phyloP scores from a whole-genome alignment of 92 coral and sea anemone species.

The Zoanthus sociatus region DNA sequence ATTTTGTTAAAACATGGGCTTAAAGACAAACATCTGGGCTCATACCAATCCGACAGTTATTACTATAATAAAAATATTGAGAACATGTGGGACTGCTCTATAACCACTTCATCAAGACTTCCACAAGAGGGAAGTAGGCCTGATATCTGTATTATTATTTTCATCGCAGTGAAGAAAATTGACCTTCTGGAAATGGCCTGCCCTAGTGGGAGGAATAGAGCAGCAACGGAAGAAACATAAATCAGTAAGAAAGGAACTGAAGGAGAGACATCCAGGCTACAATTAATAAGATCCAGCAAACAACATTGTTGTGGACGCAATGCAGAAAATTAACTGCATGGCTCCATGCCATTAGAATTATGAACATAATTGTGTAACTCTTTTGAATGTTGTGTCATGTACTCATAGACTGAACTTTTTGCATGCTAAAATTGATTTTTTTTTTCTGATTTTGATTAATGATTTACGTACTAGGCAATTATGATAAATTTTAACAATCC shows the following conservation, averaged over 20 bases:
- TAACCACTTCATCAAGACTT: not conserved
- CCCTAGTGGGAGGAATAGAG: constrained; percentile 2
- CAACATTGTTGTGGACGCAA: no score
- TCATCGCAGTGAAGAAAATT: constrained; percentile 4
- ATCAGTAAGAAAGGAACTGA: not conserved
- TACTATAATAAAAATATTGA: not conserved
- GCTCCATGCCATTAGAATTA: no score
- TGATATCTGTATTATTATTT: not conserved
- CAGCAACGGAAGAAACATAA: not conserved
- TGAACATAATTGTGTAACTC: no score
- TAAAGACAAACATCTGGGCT: constrained; percentile 14
- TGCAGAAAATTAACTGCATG: no score
- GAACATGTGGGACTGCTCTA: not conserved
- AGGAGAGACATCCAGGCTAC: no score
- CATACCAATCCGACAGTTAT: constrained; percentile 1
- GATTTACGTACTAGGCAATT: no score
- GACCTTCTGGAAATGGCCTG: not conserved
- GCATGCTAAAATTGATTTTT: no score
- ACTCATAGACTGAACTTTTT: no score
- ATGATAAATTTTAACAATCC: no score
- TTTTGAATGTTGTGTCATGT: no score
- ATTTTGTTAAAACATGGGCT: constrained; percentile 4
- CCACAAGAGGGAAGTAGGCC: not conserved
- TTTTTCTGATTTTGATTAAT: no score
- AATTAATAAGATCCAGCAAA: no score